Evolutionary conservation across 2,113 vertebrate genomes (phyloP), one percentile per base, ranked within the genome.

Genomic region (Ammodytes dubius): DNA sequence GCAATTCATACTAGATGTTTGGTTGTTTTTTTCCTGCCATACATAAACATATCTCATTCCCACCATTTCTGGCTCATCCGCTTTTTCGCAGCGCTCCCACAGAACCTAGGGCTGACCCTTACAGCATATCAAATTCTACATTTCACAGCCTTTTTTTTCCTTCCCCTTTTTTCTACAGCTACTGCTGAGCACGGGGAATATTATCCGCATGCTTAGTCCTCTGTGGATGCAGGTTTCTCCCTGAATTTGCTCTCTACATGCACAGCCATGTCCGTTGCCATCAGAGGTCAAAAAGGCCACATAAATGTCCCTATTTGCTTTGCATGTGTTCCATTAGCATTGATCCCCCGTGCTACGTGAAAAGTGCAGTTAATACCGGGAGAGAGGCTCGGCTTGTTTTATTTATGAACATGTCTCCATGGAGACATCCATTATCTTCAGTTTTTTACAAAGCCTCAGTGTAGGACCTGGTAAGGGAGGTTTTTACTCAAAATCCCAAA

Each of bases 51-150:
- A 40, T 64, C 80, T 74, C 5, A 73, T 74, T 70, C 60, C 46
- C n/a, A 77, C 82, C 58, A 74, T 81, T 77, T 86, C 70, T 81
- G 77, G 70, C 68, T 89, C 80, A 81, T 88, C 83, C 82, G 81
- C 76, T 76, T 72, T 53, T 63, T 45, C 46, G 27, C 46, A 27
- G 27, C 39, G 7, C 73, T 86, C 63, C 43, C 42, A 10, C 6
- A 79, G 80, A 90, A 81, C 87, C 70, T 40, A 72, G 27, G 71
- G 77, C 89, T 91, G 91, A 91, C 89, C 90, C 84, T 67, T 56
- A 37, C 67, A 56, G 88, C 86, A 81, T 91, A 92, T 89, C 90
- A 80, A 90, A 91, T 92, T 91, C 63, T 80, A 87, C 87, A 88
- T 93, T 87, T 89, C 84, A 91, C 82, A 82, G 88, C 65, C 86